phyloP scores from a whole-genome alignment of 2,888 invertebrate species.

The Limulus polyphemus region DNA sequence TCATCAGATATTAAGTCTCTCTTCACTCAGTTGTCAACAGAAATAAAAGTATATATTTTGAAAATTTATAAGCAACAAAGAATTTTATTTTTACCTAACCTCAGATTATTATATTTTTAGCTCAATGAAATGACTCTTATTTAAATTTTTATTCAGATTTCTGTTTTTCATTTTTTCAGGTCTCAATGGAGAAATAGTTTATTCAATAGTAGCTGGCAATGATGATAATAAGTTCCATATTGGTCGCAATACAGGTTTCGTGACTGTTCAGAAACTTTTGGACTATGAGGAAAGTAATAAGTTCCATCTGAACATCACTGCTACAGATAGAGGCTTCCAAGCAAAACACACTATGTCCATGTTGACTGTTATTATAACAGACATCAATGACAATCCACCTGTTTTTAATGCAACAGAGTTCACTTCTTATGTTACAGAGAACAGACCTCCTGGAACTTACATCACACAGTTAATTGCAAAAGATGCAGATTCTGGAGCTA shows the following conservation, averaged over 20 bases:
- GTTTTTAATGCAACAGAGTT: conserved; percentile 63
- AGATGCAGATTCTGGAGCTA: conserved; percentile 76
- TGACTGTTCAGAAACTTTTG: conserved; percentile 62
- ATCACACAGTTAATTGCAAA: conserved; percentile 62
- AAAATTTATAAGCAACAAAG: no score
- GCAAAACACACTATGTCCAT: conserved; percentile 62
- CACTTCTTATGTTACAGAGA: conserved; percentile 67
- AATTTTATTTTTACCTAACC: no score
- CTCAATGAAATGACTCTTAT: no score
- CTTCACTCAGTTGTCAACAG: no score
- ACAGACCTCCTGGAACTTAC: conserved; percentile 57
- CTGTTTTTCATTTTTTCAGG: conserved; percentile 40
- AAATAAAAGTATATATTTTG: no score
- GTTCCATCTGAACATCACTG: conserved; percentile 74
- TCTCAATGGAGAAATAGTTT: conserved; percentile 76
- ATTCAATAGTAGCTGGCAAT: conserved; percentile 73
- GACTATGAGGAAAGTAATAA: conserved; percentile 77
- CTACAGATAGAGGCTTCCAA: conserved; percentile 70
- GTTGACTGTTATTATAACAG: conserved; percentile 71
- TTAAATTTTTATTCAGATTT: no score
- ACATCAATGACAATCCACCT: conserved; percentile 88
- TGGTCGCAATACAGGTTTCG: conserved; percentile 59
- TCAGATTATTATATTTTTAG: no score
- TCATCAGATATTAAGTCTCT: no score
- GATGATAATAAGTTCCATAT: conserved; percentile 66